Evolutionary conservation across 2,888 invertebrate species (phyloP), one percentile per base, ranked within the genome.

Genomic region (Agrotis ipsilon): DNA sequence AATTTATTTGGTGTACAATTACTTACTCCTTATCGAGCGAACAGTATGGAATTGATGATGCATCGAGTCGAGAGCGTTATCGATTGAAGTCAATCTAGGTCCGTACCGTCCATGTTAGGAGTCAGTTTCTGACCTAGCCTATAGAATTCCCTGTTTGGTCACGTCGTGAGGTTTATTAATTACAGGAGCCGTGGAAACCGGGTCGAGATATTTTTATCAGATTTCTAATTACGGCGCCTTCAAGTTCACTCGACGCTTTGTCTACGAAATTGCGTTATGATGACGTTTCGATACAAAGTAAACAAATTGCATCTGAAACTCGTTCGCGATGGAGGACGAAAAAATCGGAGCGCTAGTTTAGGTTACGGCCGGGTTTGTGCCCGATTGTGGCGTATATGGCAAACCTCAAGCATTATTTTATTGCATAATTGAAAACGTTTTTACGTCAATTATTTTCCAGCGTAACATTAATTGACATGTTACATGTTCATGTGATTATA

Each of bases 401-500:
- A 72, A 87, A 80, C 81, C 83, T 83, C 85, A 78, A 83, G 85
- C 89, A 92, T 93, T 92, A 94, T 91, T 94, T 92, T 91, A 91
- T 91, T 91, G 91, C 88, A 89, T 91, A 92, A 91, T 90, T 89
- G 90, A 85, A 75, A 88, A 81, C 83, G 89, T 93, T 94, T 93
- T 93, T 90, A 93, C 88, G 92, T 93, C 94, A 94, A 94, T 95
- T 94, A 94, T 93, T 92, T 91, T 88, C 88, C 87, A 81, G 83
- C 81, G 80, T 83, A 90, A 89, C 89, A 88, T 92, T 94, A 94
- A 94, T 94, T 94, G 95, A 94, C 94, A 90, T 90, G 89, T 89
- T 90, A 92, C 90, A 90, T 91, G 92, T 89, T 86, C 86, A 88
- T 85, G 85, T 86, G 83, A 91, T 91, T 90, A 92, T 91, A 91